Base-by-base conservation (phyloP, 2,797 vertebrate genomes). In the Agapornis canus region DNA sequence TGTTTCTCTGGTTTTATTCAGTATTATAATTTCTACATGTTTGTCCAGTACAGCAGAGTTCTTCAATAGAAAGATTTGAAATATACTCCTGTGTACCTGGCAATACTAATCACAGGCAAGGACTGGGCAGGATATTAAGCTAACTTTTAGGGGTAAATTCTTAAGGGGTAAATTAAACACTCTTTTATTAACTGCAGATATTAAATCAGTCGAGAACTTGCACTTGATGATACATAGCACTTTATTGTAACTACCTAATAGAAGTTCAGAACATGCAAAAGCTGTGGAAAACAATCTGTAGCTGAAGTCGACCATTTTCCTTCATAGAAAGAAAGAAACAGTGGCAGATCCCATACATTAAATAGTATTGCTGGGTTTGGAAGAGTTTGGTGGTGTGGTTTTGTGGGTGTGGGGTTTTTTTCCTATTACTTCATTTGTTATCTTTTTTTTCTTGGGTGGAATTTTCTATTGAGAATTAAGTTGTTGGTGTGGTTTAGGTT, bases 401-500 rank as follows among this genome's bases (percentile, higher is more conserved):
- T 40, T 37, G 11, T 54, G 22, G 45, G 13, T 13, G 22, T 19
- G 15, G 14, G 8, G 3, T 11, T 86, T 35, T 4, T 23, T 42
- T 32, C 5, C 5, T 13, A 13, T 29, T 31, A 31, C 12, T 56
- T 27, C 29, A 48, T 45, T 45, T 19, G 8, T 45, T 45, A 2
- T 45, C 11, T 12, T 45, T 22, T 13, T 57, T 70, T 40, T 15
- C 52, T 48, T 31, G 14, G 13, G 3, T 6, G 23, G 10, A 2
- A 6, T 43, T 49, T 49, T 42, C 13, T 9, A 11, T 20, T 49
- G 25, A 10, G 6, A 13, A 6, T 25, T 63, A 25, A 15, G 9
- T 21, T 31, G 7, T 25, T 14, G 7, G 9, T 61, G 26, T 4
- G 4, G 31, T 23, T 32, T 23, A 8, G 2, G 0, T 9, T 56